Base-by-base conservation (phyloP, 2,797 vertebrate species). In the Acanthurus leucopareius region DNA sequence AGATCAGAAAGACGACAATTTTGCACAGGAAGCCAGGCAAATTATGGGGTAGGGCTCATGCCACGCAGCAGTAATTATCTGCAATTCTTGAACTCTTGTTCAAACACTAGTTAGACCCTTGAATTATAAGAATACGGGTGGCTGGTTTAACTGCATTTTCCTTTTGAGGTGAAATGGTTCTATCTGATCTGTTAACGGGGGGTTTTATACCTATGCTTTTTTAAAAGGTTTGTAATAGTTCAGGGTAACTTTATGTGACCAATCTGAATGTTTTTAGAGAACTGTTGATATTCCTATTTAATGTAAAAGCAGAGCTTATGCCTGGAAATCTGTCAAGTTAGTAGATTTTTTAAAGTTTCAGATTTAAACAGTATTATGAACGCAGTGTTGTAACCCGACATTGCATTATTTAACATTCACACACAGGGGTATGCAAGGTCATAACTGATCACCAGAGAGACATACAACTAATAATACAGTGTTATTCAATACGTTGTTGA, bases 21-120 rank as follows among this genome's bases (percentile, higher is more conserved):
- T 89, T 74, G 65, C 77, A 81, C 93, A 92, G 94, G 94, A 95
- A 94, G 88, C 80, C 53, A 48, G 68, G 87, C 56, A 93, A 94
- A 96, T 95, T 93, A 88, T 79, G 90, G 92, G 89, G 90, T 89
- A 93, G 75, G 90, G 90, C 88, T 89, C 75, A 28, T 91, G 88
- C 91, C 90, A 93, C 93, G 87, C 88, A 72, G 86, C 58, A 72
- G 89, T 90, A 91, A 94, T 94, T 94, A 92, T 89, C 76, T 70
- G 73, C 82, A 88, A 85, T 92, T 92, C 89, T 89, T 92, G 72
- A 81, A 88, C 80, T 91, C 85, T 81, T 16, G 17, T 77, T 91
- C 73, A 87, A 80, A 82, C 87, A 84, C 83, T 62, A 81, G 77
- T 59, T 75, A 35, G 80, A 73, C 76, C 79, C 58, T 73, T 64